phyloP scores from a whole-genome alignment of 2,888 invertebrate species.

The Temnothorax rugatulus region DNA sequence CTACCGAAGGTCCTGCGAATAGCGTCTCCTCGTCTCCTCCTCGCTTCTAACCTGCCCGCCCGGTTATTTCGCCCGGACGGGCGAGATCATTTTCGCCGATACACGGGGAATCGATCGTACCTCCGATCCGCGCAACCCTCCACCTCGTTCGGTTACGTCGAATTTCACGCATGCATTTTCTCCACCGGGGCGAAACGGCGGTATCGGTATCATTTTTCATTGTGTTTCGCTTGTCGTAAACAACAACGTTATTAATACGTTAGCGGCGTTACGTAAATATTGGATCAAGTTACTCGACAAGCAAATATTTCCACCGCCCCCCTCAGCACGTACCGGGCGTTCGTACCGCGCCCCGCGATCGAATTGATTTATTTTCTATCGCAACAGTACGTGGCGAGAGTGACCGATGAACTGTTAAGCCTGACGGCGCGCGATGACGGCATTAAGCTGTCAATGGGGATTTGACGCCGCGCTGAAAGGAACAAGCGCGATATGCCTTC shows the following conservation, averaged over 20 bases:
- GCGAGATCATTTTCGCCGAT: slow-evolving; percentile 12
- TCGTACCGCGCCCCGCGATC: slow-evolving; percentile 27
- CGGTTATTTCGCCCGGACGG: slow-evolving; percentile 49
- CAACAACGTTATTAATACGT: slow-evolving; percentile 48
- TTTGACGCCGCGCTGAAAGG: slow-evolving; percentile 24
- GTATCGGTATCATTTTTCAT: slow-evolving; percentile 31
- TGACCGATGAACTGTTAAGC: slow-evolving; percentile 51
- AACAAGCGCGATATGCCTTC: slow-evolving; percentile 1
- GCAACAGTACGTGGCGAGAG: slow-evolving; percentile 25
- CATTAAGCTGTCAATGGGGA: slow-evolving; percentile 43
- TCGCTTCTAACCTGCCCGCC: slow-evolving; percentile 51
- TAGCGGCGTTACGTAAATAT: slow-evolving; percentile 38
- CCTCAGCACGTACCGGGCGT: slow-evolving; percentile 20
- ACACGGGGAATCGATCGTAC: slow-evolving; percentile 3
- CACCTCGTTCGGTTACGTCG: background rate
- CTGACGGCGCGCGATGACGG: slow-evolving; percentile 32
- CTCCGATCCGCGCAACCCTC: background rate
- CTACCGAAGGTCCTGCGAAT: slow-evolving; percentile 61
- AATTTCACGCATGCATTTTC: slow-evolving; percentile 21
- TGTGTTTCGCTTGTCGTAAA: slow-evolving; percentile 29
- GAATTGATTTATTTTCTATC: slow-evolving; percentile 52
- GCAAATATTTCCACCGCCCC: slow-evolving; percentile 40
- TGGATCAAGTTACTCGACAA: slow-evolving; percentile 34
- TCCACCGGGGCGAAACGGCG: background rate
- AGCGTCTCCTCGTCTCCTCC: slow-evolving; percentile 60